phyloP scores from a whole-genome alignment of 2,888 invertebrate genomes.

The Acanthosoma haemorrhoidale region DNA sequence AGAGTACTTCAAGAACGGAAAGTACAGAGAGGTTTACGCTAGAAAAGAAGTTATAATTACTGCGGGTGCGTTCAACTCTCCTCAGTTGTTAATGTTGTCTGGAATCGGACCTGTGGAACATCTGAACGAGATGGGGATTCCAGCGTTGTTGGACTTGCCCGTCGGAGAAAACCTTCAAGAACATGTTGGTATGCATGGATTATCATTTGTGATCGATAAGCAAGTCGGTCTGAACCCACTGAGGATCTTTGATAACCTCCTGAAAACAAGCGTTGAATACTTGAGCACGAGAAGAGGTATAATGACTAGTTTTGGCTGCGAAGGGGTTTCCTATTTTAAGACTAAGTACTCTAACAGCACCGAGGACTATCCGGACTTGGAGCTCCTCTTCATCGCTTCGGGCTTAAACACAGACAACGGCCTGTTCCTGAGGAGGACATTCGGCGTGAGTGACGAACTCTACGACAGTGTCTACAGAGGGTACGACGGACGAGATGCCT shows the following conservation, averaged over 20 bases:
- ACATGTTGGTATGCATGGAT: slow-evolving; percentile 46
- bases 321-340: slow-evolving; percentile 49
- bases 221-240: slow-evolving; percentile 32
- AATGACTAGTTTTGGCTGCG: slow-evolving; percentile 48
- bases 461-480: slow-evolving; percentile 44
- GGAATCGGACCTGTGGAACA: slow-evolving; percentile 62
- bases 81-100: slow-evolving; percentile 75
- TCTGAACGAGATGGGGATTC: slow-evolving; percentile 52
- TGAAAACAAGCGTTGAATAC: slow-evolving; percentile 33
- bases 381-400: slow-evolving; percentile 42
- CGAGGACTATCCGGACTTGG: slow-evolving; percentile 44
- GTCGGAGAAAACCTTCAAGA: slow-evolving; percentile 62
- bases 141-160: slow-evolving; percentile 53
- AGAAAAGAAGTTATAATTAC: slow-evolving; percentile 65
- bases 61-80: slow-evolving; percentile 72
- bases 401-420: slow-evolving; percentile 41
- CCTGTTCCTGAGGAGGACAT: slow-evolving; percentile 39
- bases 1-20: slow-evolving; percentile 50
- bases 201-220: slow-evolving; percentile 42
- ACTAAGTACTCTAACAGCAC: slow-evolving; percentile 45
- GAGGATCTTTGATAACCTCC: slow-evolving; percentile 24
- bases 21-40: slow-evolving; percentile 51
- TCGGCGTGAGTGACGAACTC: slow-evolving; percentile 42
- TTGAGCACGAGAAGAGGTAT: slow-evolving; percentile 42
- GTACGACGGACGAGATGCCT: slow-evolving; percentile 42